These are phyloP conservation scores for Muntiacus muntjak DNA, from an alignment of 2,113 vertebrate species.

Conservation along the genomic window DNA sequence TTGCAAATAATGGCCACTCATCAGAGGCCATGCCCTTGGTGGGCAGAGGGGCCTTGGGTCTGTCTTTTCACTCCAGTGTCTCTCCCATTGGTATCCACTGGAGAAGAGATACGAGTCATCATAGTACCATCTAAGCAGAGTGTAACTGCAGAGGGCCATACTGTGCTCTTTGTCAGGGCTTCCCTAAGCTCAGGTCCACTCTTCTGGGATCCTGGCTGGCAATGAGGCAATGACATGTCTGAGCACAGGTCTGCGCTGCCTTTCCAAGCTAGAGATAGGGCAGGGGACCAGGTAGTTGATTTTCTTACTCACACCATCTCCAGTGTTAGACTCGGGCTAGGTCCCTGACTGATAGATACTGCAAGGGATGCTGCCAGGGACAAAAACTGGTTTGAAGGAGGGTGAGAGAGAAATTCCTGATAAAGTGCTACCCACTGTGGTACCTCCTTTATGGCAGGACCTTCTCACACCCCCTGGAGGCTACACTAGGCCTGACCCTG, in stretches of 20 bases:
- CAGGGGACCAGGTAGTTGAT: neutral
- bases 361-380: neutral
- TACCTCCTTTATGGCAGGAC: neutral
- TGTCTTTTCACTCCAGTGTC: neutral
- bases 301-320: neutral
- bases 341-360: neutral
- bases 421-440: neutral
- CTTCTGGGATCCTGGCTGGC: neutral
- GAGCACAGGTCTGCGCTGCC: neutral
- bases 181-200: neutral
- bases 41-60: neutral
- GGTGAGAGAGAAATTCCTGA: neutral
- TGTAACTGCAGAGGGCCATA: neutral
- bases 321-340: neutral
- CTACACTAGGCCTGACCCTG: no score
- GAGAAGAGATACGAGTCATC: neutral
- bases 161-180: neutral
- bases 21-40: neutral
- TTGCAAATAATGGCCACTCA: neutral
- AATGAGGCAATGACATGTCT: neutral
- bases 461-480: neutral
- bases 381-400: neutral
- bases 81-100: neutral
- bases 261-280: neutral
- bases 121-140: neutral